Conservation (phyloP, 2,797 vertebrate species). For the Euthynnus affinis region DNA sequence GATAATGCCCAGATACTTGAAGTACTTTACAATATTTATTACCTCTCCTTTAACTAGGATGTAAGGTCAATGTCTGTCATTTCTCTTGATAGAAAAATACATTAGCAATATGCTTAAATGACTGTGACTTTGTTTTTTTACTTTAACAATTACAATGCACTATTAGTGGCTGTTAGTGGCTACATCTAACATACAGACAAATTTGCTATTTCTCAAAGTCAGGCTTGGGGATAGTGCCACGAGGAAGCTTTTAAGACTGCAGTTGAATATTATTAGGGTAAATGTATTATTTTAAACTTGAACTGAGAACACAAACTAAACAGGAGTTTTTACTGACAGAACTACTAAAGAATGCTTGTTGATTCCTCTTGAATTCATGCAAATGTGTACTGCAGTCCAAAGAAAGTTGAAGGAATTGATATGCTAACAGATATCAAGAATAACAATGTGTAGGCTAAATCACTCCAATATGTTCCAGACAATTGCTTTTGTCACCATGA, state of each 20-base stretch:
- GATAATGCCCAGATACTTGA: too few relatives aligned
- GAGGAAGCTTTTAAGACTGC: slow-evolving; percentile 2
- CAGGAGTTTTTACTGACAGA: background rate
- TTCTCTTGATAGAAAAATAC: too few relatives aligned
- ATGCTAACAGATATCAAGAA: slow-evolving; percentile 29
- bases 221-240: background rate
- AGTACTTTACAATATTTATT: too few relatives aligned
- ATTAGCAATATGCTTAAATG: too few relatives aligned
- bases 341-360: background rate
- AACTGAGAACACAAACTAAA: slow-evolving; percentile 2
- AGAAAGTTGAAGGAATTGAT: slow-evolving; percentile 24
- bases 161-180: too few relatives aligned
- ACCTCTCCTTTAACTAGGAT: too few relatives aligned
- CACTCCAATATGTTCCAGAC: slow-evolving; percentile 24
- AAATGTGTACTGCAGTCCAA: slow-evolving; percentile 28
- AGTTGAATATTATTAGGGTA: background rate
- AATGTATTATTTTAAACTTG: background rate
- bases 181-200: too few relatives aligned
- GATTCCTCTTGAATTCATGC: slow-evolving; percentile 21
- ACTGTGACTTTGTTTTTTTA: too few relatives aligned
- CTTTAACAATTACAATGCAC: too few relatives aligned
- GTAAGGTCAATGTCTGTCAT: too few relatives aligned
- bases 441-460: slow-evolving; percentile 40
- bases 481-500: slow-evolving; percentile 34
- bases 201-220: too few relatives aligned